These are phyloP conservation scores for Campodea augens DNA, from an alignment of 1,140 invertebrate genomes.

Conservation along the genomic window DNA sequence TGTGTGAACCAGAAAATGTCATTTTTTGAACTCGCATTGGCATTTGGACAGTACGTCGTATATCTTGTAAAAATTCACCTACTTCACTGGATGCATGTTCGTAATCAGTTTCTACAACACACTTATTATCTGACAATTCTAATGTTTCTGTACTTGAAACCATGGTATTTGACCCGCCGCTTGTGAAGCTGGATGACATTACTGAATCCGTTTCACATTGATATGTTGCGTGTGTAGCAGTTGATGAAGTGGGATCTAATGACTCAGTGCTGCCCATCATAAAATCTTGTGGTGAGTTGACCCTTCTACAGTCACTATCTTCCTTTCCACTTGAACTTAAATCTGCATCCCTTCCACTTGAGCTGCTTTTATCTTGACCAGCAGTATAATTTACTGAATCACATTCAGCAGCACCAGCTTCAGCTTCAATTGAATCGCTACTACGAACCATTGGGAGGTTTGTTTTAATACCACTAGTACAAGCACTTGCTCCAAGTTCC, in stretches of 20 bases:
- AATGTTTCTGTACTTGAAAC: slow-evolving; percentile 46
- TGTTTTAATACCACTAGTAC: slow-evolving; percentile 15
- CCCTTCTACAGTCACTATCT: slow-evolving; percentile 17
- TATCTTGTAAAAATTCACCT: slow-evolving; percentile 24
- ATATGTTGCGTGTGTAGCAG: slow-evolving; percentile 59
- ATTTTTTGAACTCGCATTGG: slow-evolving; percentile 30
- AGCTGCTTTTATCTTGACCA: slow-evolving; percentile 24
- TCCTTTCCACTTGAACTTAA: slow-evolving; percentile 26
- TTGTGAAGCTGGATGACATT: slow-evolving; percentile 60
- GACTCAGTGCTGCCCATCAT: slow-evolving; percentile 47
- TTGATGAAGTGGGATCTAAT: slow-evolving; percentile 46
- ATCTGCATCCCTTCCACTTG: slow-evolving; percentile 25
- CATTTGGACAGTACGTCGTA: slow-evolving; percentile 27
- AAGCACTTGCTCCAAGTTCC: slow-evolving; percentile 13
- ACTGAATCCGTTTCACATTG: slow-evolving; percentile 61
- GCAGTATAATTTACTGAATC: slow-evolving; percentile 14
- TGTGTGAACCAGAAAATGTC: slow-evolving; percentile 32
- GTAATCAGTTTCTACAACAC: slow-evolving; percentile 25
- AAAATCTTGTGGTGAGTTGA: slow-evolving; percentile 21
- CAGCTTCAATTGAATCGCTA: slow-evolving; percentile 29
- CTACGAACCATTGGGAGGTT: slow-evolving; percentile 17
- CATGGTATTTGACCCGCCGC: slow-evolving; percentile 52
- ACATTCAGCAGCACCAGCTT: slow-evolving; percentile 17
- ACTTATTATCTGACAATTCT: slow-evolving; percentile 25
- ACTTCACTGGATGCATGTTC: slow-evolving; percentile 11